Base-by-base conservation (phyloP, 2,888 invertebrate species). In the Idaea aversata region DNA sequence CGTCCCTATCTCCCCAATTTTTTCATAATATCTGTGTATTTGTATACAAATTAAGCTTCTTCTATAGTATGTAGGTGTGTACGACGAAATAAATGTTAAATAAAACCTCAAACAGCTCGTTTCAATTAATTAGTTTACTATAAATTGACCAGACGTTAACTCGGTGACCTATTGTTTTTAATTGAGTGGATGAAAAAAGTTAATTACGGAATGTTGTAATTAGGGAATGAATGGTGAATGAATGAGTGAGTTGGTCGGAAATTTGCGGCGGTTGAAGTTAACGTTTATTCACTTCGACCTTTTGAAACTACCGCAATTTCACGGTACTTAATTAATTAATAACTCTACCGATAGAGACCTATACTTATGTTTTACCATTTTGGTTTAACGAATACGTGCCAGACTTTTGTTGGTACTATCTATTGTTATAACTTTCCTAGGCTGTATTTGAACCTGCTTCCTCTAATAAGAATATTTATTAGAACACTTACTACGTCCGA, bases 1-100 rank as follows among this genome's bases (percentile, higher is more conserved):
- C 47, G 3, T 47, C 7, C 47, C 47, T 10, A 47, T 47, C 3
- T 25, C 25, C 25, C 66, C 68, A 67, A 71, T 70, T 66, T 77
- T 75, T 73, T 70, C 70, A 73, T 71, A 74, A 67, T 70, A 59
- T 70, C 72, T 74, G 73, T 80, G 72, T 79, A 77, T 78, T 69
- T 79, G 72, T 74, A 74, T 70, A 77, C 78, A 83, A 59, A 59
- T 25, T 84, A 86, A 75, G 87, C 87, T 87, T 87, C 80, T 83
- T 84, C 80, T 78, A 77, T 81, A 82, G 78, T 71, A 66, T 74
- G 74, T 85, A 88, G 85, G 73, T 82, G 78, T 86, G 86, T 88
- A 88, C 81, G 83, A 88, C 81, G 83, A 88, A 75, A 88, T 89
- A 89, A 88, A 89, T 87, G 86, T 88, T 87, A 83, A 84, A 80